These are phyloP conservation scores for Nymphalis urticae DNA, from an alignment of 2,888 invertebrate species.

Conservation along the genomic window DNA sequence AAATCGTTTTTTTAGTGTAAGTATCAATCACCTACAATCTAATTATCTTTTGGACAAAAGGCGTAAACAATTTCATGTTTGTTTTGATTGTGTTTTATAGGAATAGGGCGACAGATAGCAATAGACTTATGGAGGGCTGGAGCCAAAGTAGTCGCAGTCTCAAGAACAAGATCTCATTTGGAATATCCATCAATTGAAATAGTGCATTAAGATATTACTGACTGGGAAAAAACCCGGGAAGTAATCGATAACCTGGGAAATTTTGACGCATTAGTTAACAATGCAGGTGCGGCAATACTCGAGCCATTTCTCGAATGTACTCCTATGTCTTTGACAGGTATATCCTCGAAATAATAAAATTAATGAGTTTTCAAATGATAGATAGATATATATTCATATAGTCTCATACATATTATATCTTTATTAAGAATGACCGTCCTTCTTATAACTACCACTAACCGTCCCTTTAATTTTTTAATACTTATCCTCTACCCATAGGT, in stretches of 20 bases:
- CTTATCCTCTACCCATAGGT: too few species aligned
- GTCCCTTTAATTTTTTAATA: too few species aligned
- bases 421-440: too few species aligned
- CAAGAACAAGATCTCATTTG: constrained; percentile 85
- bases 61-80: too few species aligned
- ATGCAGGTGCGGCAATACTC: constrained; percentile 89
- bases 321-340: constrained; percentile 88
- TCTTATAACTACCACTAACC: too few species aligned
- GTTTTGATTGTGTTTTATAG: constrained; percentile 51
- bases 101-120: constrained; percentile 88
- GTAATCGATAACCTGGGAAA: constrained; percentile 81
- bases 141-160: constrained; percentile 89
- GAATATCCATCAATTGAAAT: constrained; percentile 84
- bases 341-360: neutral
- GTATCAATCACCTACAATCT: too few species aligned
- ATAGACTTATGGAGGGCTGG: constrained; percentile 85
- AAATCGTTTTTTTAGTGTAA: too few species aligned
- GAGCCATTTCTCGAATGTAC: constrained; percentile 86
- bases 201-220: constrained; percentile 85
- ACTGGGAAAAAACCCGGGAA: constrained; percentile 88
- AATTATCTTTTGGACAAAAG: too few species aligned
- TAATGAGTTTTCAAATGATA: too few species aligned
- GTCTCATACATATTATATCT: too few species aligned
- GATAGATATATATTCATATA: too few species aligned
- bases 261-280: constrained; percentile 93